Evolutionary conservation across 2,888 invertebrate genomes (phyloP).

Genomic region (Pseudococcus jackbeardsleyi): DNA sequence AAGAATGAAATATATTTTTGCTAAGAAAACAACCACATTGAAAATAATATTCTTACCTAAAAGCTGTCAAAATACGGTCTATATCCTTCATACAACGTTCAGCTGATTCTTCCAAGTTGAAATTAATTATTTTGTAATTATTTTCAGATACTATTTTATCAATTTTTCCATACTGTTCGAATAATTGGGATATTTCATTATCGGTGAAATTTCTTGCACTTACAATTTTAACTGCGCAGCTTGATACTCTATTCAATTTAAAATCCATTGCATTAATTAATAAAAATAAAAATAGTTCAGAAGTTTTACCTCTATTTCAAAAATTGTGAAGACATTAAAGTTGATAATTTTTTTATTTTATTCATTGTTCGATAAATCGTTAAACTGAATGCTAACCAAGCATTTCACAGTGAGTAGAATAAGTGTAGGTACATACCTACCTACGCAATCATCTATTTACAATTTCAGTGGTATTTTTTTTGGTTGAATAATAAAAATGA

Average conservation of each 20-base stretch:
- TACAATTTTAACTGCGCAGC: constrained; percentile 4
- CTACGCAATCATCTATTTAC: too few species aligned
- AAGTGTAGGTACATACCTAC: too few species aligned
- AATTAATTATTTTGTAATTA: constrained; percentile 12
- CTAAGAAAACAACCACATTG: too few species aligned
- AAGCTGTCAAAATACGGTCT: constrained; percentile 10
- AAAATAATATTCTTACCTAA: not conserved
- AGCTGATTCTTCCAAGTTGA: constrained; percentile 33
- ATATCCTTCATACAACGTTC: constrained; percentile 31
- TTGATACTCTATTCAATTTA: not conserved
- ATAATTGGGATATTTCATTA: constrained; percentile 27
- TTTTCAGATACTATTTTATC: constrained; percentile 49
- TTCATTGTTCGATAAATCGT: too few species aligned
- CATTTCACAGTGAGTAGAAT: too few species aligned
- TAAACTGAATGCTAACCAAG: too few species aligned
- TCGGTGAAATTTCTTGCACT: not conserved
- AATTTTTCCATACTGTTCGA: constrained; percentile 23
- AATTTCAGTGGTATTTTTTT: too few species aligned
- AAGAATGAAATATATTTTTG: not conserved
- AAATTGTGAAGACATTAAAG: not conserved
- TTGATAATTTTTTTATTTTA: too few species aligned
- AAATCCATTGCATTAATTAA: not conserved
- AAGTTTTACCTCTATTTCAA: not conserved
- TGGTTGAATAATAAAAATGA: too few species aligned
- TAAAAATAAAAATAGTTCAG: not conserved